Evolutionary conservation across 2,113 vertebrate species (phyloP).

Genomic region (Murina feae): DNA sequence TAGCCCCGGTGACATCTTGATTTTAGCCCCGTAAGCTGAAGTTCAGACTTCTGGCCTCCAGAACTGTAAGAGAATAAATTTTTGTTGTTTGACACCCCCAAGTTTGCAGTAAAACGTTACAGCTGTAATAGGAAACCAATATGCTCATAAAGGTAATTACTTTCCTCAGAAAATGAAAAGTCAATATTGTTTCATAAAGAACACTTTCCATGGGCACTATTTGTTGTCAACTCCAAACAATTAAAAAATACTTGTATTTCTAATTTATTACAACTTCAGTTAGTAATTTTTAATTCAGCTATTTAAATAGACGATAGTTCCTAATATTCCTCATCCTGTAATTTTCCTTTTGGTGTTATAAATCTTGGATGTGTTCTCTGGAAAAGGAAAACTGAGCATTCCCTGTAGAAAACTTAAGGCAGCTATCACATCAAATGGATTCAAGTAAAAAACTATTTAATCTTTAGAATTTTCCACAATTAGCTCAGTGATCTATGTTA

Average conservation of each 20-base stretch:
- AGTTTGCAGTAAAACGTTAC: not conserved
- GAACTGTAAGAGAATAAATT: not conserved
- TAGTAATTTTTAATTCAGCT: conserved; percentile 23
- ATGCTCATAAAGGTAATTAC: not conserved
- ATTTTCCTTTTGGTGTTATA: not conserved
- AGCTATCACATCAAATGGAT: not conserved
- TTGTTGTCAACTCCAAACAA: not conserved
- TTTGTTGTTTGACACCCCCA: not conserved
- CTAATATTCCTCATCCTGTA: not conserved
- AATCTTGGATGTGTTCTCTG: not conserved
- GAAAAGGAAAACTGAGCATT: not conserved
- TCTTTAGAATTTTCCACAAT: not conserved
- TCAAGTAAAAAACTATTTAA: not conserved
- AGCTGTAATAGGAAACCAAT: not conserved
- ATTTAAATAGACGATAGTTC: not conserved
- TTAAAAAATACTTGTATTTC: not conserved
- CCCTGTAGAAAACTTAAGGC: not conserved
- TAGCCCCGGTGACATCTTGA: not conserved
- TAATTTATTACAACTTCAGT: not conserved
- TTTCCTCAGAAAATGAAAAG: not conserved
- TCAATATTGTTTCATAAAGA: not conserved
- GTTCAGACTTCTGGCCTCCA: not conserved
- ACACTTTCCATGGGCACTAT: not conserved
- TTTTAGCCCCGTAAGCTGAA: not conserved
- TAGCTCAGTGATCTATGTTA: not conserved